A percentile compares a stretch with the other conserved stretches of the same genome.
These are phyloP conservation scores for Neodiprion fabricii DNA, from an alignment of 1,140 invertebrate species.

Conservation along the genomic window DNA sequence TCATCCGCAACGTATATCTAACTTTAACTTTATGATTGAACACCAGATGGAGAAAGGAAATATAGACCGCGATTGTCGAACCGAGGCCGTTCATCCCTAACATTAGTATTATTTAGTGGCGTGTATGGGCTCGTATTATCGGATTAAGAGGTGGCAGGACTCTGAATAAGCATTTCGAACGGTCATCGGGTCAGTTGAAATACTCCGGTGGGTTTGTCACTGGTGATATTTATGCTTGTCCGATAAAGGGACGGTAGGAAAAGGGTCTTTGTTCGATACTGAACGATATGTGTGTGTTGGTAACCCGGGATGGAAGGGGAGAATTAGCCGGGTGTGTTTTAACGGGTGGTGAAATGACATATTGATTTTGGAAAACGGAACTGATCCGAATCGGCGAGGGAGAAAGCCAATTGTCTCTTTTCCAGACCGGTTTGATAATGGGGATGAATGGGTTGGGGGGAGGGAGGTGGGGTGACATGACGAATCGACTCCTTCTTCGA, in stretches of 20 bases:
- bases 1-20: neutral
- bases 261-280: neutral
- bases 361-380: neutral
- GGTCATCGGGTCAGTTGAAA: neutral
- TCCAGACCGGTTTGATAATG: neutral
- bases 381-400: neutral
- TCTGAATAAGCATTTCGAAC: neutral
- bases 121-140: neutral
- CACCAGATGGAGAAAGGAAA: neutral
- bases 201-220: neutral
- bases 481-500: no score
- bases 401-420: neutral
- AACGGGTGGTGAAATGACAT: neutral
- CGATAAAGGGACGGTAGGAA: neutral
- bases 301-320: no score
- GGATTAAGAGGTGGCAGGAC: neutral
- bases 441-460: no score
- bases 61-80: neutral
- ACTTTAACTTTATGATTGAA: neutral
- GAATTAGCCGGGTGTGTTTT: neutral
- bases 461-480: no score
- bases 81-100: conserved; percentile 4
- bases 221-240: neutral
- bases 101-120: neutral
- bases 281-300: no score